phyloP scores from a whole-genome alignment of 2,113 vertebrate genomes.

The Ciconia stormi region DNA sequence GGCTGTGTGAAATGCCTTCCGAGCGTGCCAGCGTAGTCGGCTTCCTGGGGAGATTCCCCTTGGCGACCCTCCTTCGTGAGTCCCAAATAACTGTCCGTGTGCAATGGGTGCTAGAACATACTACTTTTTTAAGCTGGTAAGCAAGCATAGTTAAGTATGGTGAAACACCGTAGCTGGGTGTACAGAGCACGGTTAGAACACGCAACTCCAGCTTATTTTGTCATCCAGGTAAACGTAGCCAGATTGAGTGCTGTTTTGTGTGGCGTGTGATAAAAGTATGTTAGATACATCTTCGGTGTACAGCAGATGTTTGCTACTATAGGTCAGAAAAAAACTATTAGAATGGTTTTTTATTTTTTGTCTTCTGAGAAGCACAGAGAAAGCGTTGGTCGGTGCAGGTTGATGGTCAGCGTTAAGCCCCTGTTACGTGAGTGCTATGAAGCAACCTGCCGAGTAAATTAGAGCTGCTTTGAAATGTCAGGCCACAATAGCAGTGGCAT shows the following conservation, averaged over 20 bases:
- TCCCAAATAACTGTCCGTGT: not conserved
- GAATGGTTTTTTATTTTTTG: not conserved
- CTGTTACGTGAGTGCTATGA: not conserved
- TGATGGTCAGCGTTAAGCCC: not conserved
- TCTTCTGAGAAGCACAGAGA: not conserved
- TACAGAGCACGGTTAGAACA: not conserved
- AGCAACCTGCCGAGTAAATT: not conserved
- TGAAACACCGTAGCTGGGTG: accelerated
- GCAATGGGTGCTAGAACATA: accelerated
- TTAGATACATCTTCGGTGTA: not conserved
- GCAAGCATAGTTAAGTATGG: accelerated
- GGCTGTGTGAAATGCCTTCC: not conserved
- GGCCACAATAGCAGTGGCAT: not conserved
- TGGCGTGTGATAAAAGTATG: not conserved
- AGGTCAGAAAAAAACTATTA: not conserved
- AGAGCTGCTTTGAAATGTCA: not conserved
- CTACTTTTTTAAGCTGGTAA: not conserved
- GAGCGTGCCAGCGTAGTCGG: not conserved
- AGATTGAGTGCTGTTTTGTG: not conserved
- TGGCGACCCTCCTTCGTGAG: not conserved
- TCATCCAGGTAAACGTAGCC: not conserved
- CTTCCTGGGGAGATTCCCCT: not conserved
- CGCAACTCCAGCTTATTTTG: not conserved
- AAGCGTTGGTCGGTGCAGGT: not conserved
- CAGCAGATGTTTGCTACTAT: accelerated